Conservation (phyloP, 1,140 invertebrate species). For the Drosophila navojoa region DNA sequence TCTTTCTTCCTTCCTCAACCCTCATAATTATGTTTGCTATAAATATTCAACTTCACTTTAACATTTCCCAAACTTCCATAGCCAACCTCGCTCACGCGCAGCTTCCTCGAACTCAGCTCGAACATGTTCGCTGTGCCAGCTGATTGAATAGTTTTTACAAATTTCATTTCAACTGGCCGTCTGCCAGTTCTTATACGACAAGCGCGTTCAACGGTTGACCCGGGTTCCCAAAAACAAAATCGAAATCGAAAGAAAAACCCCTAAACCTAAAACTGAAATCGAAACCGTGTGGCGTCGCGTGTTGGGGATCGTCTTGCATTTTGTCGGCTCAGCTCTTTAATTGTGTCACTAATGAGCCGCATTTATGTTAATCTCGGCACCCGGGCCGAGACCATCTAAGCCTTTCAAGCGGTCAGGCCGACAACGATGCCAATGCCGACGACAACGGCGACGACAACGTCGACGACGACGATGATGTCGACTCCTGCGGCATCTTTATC, state of each 20-base stretch:
- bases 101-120: conserved; percentile 51
- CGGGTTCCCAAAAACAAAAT: conserved; percentile 20
- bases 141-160: conserved; percentile 45
- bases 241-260: conserved; percentile 1
- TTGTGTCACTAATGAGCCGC: conserved; percentile 81
- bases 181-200: conserved; percentile 70
- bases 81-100: conserved; percentile 28
- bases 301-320: conserved; percentile 21
- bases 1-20: not conserved
- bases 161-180: conserved; percentile 44
- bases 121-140: conserved; percentile 62
- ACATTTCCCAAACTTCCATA: not conserved
- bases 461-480: not conserved
- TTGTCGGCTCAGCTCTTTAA: conserved; percentile 68
- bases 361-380: conserved; percentile 81
- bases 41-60: not conserved
- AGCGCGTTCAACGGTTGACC: conserved; percentile 56
- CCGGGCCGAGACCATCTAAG: conserved; percentile 61
- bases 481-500: conserved; percentile 44
- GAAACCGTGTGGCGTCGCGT: conserved; percentile 5
- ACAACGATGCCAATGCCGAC: conserved; percentile 10
- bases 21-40: too few relatives aligned
- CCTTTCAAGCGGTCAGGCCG: conserved; percentile 47
- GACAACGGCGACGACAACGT: not conserved
- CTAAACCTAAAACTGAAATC: conserved; percentile 3